phyloP scores from a whole-genome alignment of 2,113 vertebrate species.

The Sapajus apella region DNA sequence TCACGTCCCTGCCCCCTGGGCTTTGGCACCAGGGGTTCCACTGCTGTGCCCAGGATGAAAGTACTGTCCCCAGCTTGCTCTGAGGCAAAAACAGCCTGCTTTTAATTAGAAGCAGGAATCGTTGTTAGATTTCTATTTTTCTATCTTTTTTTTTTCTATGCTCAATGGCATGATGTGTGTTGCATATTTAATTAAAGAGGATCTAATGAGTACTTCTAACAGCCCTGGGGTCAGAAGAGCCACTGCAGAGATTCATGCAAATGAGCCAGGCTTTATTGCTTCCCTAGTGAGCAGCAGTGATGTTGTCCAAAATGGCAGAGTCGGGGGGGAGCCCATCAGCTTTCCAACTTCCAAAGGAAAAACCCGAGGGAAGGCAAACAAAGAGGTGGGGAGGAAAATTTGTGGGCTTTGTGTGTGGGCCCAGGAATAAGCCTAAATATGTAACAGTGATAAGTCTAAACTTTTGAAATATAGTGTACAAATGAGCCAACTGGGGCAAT shows the following conservation, averaged over 20 bases:
- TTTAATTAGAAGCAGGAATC: constrained; percentile 77
- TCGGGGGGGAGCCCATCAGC: constrained; percentile 37
- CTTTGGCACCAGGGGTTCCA: constrained; percentile 61
- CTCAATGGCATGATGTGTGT: constrained; percentile 73
- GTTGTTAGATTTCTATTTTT: constrained; percentile 75
- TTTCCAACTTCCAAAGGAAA: constrained; percentile 27
- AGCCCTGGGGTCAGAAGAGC: constrained; percentile 74
- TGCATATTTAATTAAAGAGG: constrained; percentile 82
- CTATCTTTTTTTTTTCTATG: constrained; percentile 9
- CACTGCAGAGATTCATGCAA: constrained; percentile 75
- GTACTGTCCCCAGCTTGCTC: constrained; percentile 42
- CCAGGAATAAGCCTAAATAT: neutral
- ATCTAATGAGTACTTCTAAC: constrained; percentile 79
- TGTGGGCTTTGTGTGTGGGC: constrained; percentile 23
- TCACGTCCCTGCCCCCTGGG: constrained; percentile 48
- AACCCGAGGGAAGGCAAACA: constrained; percentile 23
- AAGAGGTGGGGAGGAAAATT: neutral
- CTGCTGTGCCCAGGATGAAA: constrained; percentile 39
- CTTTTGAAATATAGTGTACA: neutral
- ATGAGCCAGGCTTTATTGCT: constrained; percentile 62
- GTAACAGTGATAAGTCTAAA: neutral
- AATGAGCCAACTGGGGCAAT: neutral
- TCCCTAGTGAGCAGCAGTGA: constrained; percentile 53
- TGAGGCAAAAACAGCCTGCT: constrained; percentile 63
- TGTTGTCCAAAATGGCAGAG: constrained; percentile 68